Evolutionary conservation across 2,113 vertebrate genomes (phyloP), one percentile per base, ranked within the genome.

Genomic region (Ondatra zibethicus): DNA sequence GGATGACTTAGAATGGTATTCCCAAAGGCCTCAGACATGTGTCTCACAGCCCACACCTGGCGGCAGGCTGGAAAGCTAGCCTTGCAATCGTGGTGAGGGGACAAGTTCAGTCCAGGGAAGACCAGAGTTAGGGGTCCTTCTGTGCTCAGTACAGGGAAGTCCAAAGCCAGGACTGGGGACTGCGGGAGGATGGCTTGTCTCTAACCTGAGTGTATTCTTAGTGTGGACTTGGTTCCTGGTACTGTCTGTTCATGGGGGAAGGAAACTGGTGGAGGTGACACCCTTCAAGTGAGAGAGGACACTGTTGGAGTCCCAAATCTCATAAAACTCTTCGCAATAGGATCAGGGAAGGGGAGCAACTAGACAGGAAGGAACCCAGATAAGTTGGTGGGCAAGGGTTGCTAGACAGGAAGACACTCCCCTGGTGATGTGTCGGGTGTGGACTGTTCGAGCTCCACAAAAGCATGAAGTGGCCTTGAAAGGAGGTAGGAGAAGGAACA

Each of bases 401-500:
- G 16, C n/a, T 88, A 27, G 36, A 63, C 55, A n/a, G 4, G 50
- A 90, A 21, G 86, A 47, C 50, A 13, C 1, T 55, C 78, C 10
- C 1, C 52, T n/a, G 8, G 42, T 36, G 61, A 78, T 25, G n/a
- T 1, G 52, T 23, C 2, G 14, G 9, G 10, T 75, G 63, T 31
- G 7, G 58, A 11, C 63, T 86, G 14, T 29, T 72, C 7, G 25
- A 61, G 36, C 31, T 33, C 75, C 5, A 8, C 12, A 7, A 13
- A 81, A 94, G 65, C 47, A 27, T 31, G 42, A 89, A 33, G n/a
- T 31, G 50, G 50, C 50, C 96, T 97, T 96, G 73, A 77, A 50
- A 91, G 17, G 39, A 88, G 31, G 19, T 58, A 12, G 72, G 66
- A 82, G 52, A n/a, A 94, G 27, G 33, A 4, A 4, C 76, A 36